Percentiles rank a stretch among this genome's conserved stretches.
Evolutionary conservation across 1,140 invertebrate genomes (phyloP).

Genomic region (Drosophila willistoni): DNA sequence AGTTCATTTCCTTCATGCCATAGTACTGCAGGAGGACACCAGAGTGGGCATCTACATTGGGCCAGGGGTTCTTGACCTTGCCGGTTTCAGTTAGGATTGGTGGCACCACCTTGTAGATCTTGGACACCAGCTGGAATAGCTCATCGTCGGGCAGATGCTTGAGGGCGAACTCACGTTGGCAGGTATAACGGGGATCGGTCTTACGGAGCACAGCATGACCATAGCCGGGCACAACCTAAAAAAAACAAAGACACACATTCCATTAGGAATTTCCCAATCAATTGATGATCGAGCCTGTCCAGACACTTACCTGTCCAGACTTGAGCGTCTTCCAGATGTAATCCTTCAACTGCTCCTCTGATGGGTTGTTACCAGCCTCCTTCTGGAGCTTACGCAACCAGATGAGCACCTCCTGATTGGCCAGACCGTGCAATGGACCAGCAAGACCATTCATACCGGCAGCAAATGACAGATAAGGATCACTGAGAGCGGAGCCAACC

Average conservation of each 20-base stretch:
- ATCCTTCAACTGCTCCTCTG: constrained; percentile 94
- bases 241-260: not conserved
- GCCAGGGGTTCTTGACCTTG: constrained; percentile 99
- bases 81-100: constrained; percentile 96
- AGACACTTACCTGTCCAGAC: constrained; percentile 87
- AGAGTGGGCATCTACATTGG: constrained; percentile 99
- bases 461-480: constrained; percentile 97
- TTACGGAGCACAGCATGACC: constrained; percentile 98
- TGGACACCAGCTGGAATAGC: constrained; percentile 95
- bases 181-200: constrained; percentile 96
- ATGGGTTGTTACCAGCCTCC: constrained; percentile 91
- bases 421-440: constrained; percentile 97
- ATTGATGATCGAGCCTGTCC: not conserved
- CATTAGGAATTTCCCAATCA: not conserved
- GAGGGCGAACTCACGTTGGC: constrained; percentile 97
- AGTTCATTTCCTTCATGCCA: constrained; percentile 98
- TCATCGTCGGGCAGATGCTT: constrained; percentile 97
- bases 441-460: constrained; percentile 97
- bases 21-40: constrained; percentile 97
- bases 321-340: constrained; percentile 98
- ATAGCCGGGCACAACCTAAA: constrained; percentile 96
- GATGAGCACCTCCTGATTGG: constrained; percentile 96
- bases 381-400: constrained; percentile 92
- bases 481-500: constrained; percentile 96
- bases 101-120: constrained; percentile 97